Evolutionary conservation across 2,113 vertebrate species (phyloP), one percentile per base, ranked within the genome.

Genomic region (Pituophis catenifer): DNA sequence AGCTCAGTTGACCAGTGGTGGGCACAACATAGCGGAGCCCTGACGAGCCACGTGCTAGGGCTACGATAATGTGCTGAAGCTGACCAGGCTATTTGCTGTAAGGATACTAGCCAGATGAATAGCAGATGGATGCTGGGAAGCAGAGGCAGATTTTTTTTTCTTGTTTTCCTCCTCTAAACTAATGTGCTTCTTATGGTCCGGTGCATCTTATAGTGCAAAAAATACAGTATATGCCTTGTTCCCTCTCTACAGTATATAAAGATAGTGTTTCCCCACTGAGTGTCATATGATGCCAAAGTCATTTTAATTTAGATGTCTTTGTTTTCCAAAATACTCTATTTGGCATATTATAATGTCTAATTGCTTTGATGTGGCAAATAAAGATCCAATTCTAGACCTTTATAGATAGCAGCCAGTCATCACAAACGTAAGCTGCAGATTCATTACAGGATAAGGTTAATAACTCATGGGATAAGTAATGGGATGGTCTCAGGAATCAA

Each of bases 321-420:
- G 9, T 21, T 54, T 81, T 75, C 81, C 26, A 88, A 88, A 21
- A 50, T 92, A 94, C 94, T 93, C 91, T 94, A 62, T 91, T 89
- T 57, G 0, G 94, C 95, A 94, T 94, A 90, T 93, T 96, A 53
- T 90, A 38, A 38, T 38, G 94, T 88, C 96, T 95, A 92, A 86
- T 95, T 97, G 96, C 89, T 94, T 94, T 93, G 54, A 95, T 95
- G 94, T 33, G 11, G 90, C 89, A 94, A 93, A 58, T 58, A 58
- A 19, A 58, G 95, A 91, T 88, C 91, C 94, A 93, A 88, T 95
- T 89, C 91, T n/a, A 88, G 52, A n/a, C 92, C 9, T 55, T 0
- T 11, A 3, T 85, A 92, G 33, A 90, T 10, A 21, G 89, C 52
- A 93, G 93, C 75, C 8, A 1, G 17, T 0, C 48, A 89, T 62